These are phyloP conservation scores for Euura lappo DNA, from an alignment of 1,140 invertebrate species.

Conservation along the genomic window DNA sequence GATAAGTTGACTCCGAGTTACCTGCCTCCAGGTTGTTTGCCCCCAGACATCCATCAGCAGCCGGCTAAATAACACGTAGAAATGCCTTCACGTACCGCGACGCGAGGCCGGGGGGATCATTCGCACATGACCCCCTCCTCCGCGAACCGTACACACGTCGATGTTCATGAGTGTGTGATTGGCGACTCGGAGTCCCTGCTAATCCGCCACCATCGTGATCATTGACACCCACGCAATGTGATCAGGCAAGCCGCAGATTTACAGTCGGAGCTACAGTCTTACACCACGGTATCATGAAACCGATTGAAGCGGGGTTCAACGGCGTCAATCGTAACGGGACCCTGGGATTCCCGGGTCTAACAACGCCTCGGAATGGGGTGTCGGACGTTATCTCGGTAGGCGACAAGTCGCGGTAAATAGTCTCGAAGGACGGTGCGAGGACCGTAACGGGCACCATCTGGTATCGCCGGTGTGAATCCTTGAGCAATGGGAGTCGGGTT, in stretches of 20 bases:
- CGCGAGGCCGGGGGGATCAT: neutral
- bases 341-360: neutral
- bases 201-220: conserved; percentile 2
- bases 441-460: too few species aligned
- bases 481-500: neutral
- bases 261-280: neutral
- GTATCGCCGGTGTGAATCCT: neutral
- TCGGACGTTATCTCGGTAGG: neutral
- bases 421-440: too few species aligned
- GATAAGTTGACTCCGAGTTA: neutral
- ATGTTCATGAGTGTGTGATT: neutral
- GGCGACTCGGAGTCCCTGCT: neutral
- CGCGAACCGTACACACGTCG: neutral
- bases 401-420: neutral
- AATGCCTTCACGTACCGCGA: neutral
- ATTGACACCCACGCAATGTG: conserved; percentile 1
- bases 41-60: conserved; percentile 4
- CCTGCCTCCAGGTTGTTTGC: conserved; percentile 4
- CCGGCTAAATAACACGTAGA: neutral
- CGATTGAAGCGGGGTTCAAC: neutral
- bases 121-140: neutral
- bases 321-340: neutral
- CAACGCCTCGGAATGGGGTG: neutral
- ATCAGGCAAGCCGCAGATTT: neutral
- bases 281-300: neutral